A percentile compares a stretch with the other conserved stretches of the same genome.
phyloP scores from a whole-genome alignment of 1,140 invertebrate genomes.

The Phthorimaea operculella region DNA sequence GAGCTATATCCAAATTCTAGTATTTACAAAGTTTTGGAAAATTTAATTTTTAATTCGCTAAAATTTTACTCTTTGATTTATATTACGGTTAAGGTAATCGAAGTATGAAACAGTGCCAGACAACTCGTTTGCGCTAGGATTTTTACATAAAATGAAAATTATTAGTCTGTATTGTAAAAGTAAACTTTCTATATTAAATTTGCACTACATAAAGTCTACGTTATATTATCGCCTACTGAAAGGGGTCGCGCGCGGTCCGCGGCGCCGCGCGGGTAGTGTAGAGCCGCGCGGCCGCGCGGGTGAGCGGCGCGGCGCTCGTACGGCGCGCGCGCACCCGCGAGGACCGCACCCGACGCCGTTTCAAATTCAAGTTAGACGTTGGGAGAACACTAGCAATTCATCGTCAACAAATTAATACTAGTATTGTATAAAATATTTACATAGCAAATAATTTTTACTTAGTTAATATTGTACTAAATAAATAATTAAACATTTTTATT shows the following conservation, averaged over 20 bases:
- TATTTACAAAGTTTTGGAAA: constrained; percentile 67
- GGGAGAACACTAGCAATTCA: constrained; percentile 60
- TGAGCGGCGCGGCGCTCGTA: constrained; percentile 8
- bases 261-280: constrained; percentile 8
- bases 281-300: constrained; percentile 10
- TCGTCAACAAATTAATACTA: constrained; percentile 64
- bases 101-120: constrained; percentile 62
- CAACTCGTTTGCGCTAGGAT: constrained; percentile 63
- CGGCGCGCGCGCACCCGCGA: constrained; percentile 10
- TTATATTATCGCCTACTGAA: constrained; percentile 53
- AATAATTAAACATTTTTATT: constrained; percentile 68
- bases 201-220: constrained; percentile 60
- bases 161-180: constrained; percentile 65
- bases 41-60: constrained; percentile 68
- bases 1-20: constrained; percentile 60
- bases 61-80: constrained; percentile 68
- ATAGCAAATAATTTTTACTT: constrained; percentile 68
- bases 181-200: constrained; percentile 67
- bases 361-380: constrained; percentile 56
- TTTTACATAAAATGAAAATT: constrained; percentile 66
- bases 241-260: constrained; percentile 22
- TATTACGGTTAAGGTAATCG: constrained; percentile 63
- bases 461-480: constrained; percentile 65
- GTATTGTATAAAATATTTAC: constrained; percentile 66
- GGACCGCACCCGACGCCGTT: constrained; percentile 27